Evolutionary conservation across 2,888 invertebrate genomes (phyloP).

Genomic region (Hemicrepidius hirtus): DNA sequence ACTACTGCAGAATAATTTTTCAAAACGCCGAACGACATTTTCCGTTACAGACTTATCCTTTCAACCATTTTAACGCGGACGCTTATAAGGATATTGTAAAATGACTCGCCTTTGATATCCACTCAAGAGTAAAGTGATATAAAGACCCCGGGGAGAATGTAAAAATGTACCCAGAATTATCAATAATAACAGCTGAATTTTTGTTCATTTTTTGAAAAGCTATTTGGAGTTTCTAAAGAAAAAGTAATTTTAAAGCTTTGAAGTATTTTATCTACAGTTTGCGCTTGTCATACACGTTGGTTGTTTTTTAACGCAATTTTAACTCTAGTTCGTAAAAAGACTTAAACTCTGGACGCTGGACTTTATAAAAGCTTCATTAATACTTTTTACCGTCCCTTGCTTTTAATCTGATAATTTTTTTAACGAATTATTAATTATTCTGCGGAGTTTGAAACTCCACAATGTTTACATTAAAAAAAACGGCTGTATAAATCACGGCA

Average conservation of each 20-base stretch:
- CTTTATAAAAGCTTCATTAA: constrained; percentile 16
- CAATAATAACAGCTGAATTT: background rate
- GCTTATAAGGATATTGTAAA: constrained; percentile 17
- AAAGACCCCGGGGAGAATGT: background rate
- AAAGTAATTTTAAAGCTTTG: background rate
- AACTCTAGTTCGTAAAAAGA: background rate
- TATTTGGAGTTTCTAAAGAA: background rate
- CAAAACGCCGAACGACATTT: constrained; percentile 5
- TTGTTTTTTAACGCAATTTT: background rate
- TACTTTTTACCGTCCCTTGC: background rate
- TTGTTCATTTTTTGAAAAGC: background rate
- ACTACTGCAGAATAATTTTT: background rate
- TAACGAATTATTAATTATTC: too few relatives aligned
- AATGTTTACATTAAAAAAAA: too few relatives aligned
- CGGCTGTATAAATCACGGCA: too few relatives aligned
- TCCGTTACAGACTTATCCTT: constrained; percentile 8
- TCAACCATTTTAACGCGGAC: constrained; percentile 23
- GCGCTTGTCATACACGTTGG: constrained; percentile 2
- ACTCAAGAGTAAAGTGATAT: constrained; percentile 18
- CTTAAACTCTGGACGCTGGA: background rate
- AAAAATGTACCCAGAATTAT: constrained; percentile 17
- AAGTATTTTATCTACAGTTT: background rate
- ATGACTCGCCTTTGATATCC: constrained; percentile 28
- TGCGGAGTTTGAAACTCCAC: too few relatives aligned
- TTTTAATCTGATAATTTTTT: background rate